phyloP scores from a whole-genome alignment of 1,140 invertebrate species.

The Cryptotermes secundus region DNA sequence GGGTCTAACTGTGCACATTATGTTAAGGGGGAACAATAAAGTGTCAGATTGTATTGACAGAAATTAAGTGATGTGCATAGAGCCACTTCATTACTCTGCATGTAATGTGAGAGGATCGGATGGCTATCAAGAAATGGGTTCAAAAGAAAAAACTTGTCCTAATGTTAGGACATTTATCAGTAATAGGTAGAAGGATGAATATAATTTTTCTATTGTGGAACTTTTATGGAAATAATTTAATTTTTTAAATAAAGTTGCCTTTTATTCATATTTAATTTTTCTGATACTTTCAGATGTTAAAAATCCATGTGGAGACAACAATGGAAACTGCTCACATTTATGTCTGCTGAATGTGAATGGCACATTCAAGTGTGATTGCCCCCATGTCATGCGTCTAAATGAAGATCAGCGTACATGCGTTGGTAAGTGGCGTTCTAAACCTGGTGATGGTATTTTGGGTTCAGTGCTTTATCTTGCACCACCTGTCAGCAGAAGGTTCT shows the following conservation, averaged over 20 bases:
- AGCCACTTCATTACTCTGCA: no score
- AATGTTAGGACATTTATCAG: no score
- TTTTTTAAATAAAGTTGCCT: not conserved
- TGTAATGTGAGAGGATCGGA: no score
- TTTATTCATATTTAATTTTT: slow-evolving; percentile 9
- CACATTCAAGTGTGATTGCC: slow-evolving; percentile 69
- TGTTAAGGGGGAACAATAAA: no score
- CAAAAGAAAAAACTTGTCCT: no score
- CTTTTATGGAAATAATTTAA: not conserved
- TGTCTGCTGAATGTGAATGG: slow-evolving; percentile 62
- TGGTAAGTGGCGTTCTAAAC: slow-evolving; percentile 50
- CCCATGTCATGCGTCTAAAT: slow-evolving; percentile 72
- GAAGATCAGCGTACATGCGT: slow-evolving; percentile 66
- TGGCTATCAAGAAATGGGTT: no score
- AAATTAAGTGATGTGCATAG: no score
- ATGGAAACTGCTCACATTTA: slow-evolving; percentile 64
- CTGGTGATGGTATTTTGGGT: not conserved
- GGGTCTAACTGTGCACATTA: no score
- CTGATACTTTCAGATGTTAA: slow-evolving; percentile 45
- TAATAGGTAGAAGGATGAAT: not conserved
- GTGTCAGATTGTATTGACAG: no score
- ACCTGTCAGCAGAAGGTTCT: no score
- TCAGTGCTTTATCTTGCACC: no score
- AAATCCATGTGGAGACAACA: slow-evolving; percentile 58
- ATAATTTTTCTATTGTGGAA: not conserved